Base-by-base conservation (phyloP, 2,113 vertebrate genomes). In the Passer domesticus region DNA sequence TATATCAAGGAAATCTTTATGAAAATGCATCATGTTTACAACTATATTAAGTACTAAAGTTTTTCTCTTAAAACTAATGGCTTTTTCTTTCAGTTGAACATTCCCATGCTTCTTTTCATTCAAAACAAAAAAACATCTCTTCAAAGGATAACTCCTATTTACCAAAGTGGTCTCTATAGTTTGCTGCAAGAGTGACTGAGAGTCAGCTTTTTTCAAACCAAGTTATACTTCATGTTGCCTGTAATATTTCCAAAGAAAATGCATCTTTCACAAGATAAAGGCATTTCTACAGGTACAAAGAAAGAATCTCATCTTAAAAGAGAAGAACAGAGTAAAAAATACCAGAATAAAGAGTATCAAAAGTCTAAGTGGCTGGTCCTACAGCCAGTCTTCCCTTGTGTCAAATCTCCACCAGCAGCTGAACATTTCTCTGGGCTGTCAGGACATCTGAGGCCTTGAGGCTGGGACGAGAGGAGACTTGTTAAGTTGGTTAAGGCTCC, bases 401-500 rank as follows among this genome's bases (percentile, higher is more conserved):
- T 94, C 94, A 94, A 90, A 69, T 35, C 90, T 92, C 94, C 92
- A 81, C 91, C 95, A 95, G 39, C 67, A 82, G 75, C 76, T 64
- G 81, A 95, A 87, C 73, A 70, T 84, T 72, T 76, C 94, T 96
- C 91, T 39, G 20, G 72, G 72, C 86, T 91, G 64, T 90, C 15
- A 28, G 84, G 89, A 95, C 74, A 92, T 64, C n/a, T n/a, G 85
- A 87, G 86, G 76, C 89, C 93, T 96, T 49, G 55, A 94, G 83
- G 79, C 52, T 96, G 92, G 69, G 66, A 93, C 0, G 2, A 94
- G 64, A 82, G 35, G 44, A 82, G 88, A 91, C 90, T 95, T 97
- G 96, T 97, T 97, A 95, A 95, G 80, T 90, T 33, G 44, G 94
- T 88, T 95, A 95, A 89, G 84, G 82, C 93, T 96, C 94, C 92